phyloP scores from a whole-genome alignment of 2,797 vertebrate genomes.

The Gila robusta region DNA sequence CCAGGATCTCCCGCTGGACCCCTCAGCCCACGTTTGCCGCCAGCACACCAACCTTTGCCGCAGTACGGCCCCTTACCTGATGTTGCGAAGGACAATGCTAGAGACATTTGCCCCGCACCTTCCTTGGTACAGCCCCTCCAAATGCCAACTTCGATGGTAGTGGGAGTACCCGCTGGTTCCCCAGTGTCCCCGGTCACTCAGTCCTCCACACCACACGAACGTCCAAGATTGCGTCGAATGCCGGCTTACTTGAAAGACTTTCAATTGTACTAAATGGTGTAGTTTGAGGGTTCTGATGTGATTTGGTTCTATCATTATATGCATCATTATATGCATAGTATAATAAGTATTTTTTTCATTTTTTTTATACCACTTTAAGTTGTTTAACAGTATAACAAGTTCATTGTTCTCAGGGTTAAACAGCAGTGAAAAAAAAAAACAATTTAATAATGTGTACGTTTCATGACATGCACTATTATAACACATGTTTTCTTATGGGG shows the following conservation, averaged over 20 bases:
- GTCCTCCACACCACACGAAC: not conserved
- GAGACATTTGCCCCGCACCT: not conserved
- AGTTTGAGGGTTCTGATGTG: not conserved
- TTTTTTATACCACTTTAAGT: not conserved
- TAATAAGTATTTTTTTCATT: not conserved
- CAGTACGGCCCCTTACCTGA: not conserved
- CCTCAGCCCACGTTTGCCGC: too few species aligned
- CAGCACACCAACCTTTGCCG: not conserved
- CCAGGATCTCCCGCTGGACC: too few species aligned
- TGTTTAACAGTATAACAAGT: not conserved
- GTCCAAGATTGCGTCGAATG: not conserved
- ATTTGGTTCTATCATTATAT: not conserved
- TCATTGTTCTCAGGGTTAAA: not conserved
- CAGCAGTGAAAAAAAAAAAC: too few species aligned
- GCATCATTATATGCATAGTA: not conserved
- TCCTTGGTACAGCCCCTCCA: not conserved
- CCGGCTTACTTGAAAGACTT: not conserved
- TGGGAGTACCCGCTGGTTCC: not conserved
- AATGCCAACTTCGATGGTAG: not conserved
- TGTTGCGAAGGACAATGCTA: not conserved
- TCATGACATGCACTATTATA: too few species aligned
- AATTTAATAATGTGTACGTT: too few species aligned
- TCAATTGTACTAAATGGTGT: not conserved
- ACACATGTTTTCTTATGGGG: too few species aligned
- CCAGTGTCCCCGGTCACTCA: not conserved